phyloP scores from a whole-genome alignment of 2,113 vertebrate species.

The Calidris pugnax region DNA sequence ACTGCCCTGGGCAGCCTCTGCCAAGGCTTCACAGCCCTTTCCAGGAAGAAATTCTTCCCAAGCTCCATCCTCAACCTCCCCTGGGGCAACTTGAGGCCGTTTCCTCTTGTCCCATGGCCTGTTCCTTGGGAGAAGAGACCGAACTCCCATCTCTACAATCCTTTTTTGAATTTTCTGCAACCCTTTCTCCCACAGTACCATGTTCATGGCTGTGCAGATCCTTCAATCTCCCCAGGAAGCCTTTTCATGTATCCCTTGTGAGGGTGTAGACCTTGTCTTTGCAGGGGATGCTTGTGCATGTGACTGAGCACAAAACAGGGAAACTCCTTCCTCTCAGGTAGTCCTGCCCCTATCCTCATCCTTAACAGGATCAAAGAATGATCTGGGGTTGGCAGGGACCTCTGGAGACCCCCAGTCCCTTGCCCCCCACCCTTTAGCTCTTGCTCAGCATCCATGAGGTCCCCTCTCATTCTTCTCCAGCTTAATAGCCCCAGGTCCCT shows the following conservation, averaged over 20 bases:
- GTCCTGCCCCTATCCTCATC: not conserved
- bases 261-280: not conserved
- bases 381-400: too few relatives aligned
- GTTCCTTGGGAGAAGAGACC: not conserved
- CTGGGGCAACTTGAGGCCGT: not conserved
- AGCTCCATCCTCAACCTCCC: not conserved
- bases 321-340: not conserved
- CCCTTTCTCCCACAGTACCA: accelerated
- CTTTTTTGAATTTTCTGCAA: not conserved
- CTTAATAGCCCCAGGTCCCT: too few relatives aligned
- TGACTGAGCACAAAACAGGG: too few relatives aligned
- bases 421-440: too few relatives aligned
- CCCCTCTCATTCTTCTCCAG: too few relatives aligned
- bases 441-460: too few relatives aligned
- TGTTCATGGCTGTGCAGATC: not conserved
- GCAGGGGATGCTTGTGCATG: accelerated
- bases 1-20: not conserved
- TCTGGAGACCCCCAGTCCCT: too few relatives aligned
- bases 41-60: not conserved
- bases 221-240: not conserved
- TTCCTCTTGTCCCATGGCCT: not conserved
- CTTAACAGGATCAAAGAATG: too few relatives aligned
- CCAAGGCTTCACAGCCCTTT: not conserved
- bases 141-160: not conserved
- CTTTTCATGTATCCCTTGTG: not conserved